Evolutionary conservation across 2,888 invertebrate genomes (phyloP), one percentile per base, ranked within the genome.

Genomic region (Ectobius pallidus): DNA sequence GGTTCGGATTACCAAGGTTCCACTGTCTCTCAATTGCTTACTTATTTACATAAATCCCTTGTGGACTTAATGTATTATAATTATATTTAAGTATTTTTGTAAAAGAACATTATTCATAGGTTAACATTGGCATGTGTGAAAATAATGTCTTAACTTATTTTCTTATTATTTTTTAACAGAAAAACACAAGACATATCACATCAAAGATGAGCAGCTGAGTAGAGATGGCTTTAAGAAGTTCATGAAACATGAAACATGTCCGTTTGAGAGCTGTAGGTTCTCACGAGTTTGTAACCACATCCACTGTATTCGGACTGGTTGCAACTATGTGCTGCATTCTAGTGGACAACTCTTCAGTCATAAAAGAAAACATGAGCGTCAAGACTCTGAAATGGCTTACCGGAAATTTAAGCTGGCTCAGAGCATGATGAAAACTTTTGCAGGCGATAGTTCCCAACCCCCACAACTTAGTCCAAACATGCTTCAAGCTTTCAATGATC

Each of bases 161-260:
- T n/a, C n/a, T n/a, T n/a, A n/a, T n/a, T n/a, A n/a, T n/a, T n/a
- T n/a, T n/a, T n/a, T n/a, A n/a, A n/a, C n/a, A n/a, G 98, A 99
- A 85, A 99, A 99, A 85, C 99, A 99, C 87, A 99, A 98, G 84
- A 93, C 96, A 1, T 98, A 98, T 82, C 99, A 99, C 84, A 94
- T 97, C 81, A 97, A 97, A 84, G 98, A 99, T 84, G 96, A 97
- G 81, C 96, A 97, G 77, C 86, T 99, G 62, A 93, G 94, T 49
- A 90, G 95, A 76, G 98, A 99, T 81, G 98, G 98, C 20, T 99
- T 99, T 86, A 98, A 97, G 84, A 99, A 99, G 83, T 99, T 97
- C 84, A 94, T 98, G 91, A 99, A 99, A 84, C 96, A 96, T 78
- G 98, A 99, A 81, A 88, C 90, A 0, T 99, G 99, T 79, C 92